Evolutionary conservation across 2,888 invertebrate species (phyloP).

Genomic region (Lithosia quadra): DNA sequence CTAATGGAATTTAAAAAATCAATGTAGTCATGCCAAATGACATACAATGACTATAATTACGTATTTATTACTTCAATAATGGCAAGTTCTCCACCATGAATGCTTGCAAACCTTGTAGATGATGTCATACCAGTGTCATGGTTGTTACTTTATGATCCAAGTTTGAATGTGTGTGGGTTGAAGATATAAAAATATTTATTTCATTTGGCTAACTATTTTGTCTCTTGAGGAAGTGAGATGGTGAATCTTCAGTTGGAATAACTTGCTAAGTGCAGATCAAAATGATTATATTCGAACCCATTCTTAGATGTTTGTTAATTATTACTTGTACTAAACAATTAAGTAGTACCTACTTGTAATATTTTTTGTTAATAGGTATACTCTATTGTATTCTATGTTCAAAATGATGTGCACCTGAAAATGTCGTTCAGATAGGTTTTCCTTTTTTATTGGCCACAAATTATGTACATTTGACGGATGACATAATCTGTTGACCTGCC

Average conservation of each 20-base stretch:
- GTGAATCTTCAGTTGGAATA: neutral
- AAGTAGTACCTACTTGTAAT: neutral
- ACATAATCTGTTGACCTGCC: slow-evolving; percentile 39
- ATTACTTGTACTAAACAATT: too few species aligned
- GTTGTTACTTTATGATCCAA: slow-evolving; percentile 27
- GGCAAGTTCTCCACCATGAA: slow-evolving; percentile 57
- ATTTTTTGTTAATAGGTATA: neutral
- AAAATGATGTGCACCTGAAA: neutral
- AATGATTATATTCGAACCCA: neutral
- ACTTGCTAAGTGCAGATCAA: neutral
- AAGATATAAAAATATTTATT: slow-evolving; percentile 3
- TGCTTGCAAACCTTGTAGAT: slow-evolving; percentile 56
- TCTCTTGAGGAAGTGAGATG: neutral
- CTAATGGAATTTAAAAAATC: slow-evolving; percentile 8
- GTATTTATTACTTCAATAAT: slow-evolving; percentile 49
- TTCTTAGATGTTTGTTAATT: neutral
- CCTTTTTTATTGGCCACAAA: neutral
- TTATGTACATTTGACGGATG: neutral
- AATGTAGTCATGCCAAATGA: slow-evolving; percentile 38
- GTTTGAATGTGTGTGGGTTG: slow-evolving; percentile 14
- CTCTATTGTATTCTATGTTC: neutral
- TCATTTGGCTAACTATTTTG: neutral
- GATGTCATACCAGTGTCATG: slow-evolving; percentile 57
- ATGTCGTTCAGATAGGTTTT: neutral
- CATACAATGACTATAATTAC: slow-evolving; percentile 45